phyloP scores from a whole-genome alignment of 37 sponge, comb jelly and placozoan genomes.

The Spongia lamella region DNA sequence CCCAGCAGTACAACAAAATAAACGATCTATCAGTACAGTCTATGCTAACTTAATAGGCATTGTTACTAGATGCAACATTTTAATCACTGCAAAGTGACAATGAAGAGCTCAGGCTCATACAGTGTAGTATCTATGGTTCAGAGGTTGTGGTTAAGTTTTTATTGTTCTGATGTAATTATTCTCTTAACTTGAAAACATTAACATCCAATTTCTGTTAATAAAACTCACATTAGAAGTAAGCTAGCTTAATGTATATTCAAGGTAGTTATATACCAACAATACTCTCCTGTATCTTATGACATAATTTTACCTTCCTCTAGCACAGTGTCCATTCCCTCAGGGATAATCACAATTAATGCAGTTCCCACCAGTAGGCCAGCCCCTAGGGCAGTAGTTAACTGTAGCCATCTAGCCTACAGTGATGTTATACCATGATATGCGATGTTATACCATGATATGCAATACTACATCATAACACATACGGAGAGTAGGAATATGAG shows the following conservation, averaged over 20 bases:
- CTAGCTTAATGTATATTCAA: background rate
- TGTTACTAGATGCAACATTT: too few species aligned
- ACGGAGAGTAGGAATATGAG: conserved; percentile 88
- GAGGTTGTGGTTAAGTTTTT: too few species aligned
- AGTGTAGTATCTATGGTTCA: too few species aligned
- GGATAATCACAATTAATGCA: conserved; percentile 97
- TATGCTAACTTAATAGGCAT: too few species aligned
- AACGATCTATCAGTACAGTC: too few species aligned
- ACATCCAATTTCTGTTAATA: too few species aligned
- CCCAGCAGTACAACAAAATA: too few species aligned
- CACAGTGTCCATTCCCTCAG: conserved; percentile 90
- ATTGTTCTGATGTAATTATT: too few species aligned
- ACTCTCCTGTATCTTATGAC: background rate
- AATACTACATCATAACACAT: background rate
- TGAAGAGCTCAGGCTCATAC: too few species aligned
- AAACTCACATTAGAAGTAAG: background rate
- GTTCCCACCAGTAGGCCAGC: conserved; percentile 97
- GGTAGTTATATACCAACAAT: background rate
- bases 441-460: background rate
- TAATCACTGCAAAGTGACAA: too few species aligned
- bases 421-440: background rate
- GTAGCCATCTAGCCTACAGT: conserved; percentile 25
- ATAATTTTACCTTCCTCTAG: conserved; percentile 29
- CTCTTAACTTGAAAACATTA: too few species aligned
- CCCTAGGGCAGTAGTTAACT: conserved; percentile 80